Conservation (phyloP, 2,113 vertebrate species). For the Myotis davidii region DNA sequence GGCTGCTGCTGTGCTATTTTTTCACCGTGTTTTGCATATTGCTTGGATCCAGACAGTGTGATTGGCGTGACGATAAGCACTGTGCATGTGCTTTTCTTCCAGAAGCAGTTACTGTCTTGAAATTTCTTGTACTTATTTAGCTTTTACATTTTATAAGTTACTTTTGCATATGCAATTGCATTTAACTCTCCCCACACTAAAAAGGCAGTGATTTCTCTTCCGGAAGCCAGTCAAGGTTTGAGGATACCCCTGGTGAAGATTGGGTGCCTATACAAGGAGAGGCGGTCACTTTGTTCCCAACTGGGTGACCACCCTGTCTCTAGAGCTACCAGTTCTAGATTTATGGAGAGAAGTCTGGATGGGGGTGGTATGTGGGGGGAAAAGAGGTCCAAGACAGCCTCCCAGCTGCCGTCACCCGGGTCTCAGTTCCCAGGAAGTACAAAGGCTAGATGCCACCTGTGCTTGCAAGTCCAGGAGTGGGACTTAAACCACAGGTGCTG, state of each 20-base stretch:
- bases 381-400: background rate
- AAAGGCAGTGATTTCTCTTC: background rate
- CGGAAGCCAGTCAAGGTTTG: background rate
- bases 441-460: background rate
- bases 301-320: background rate
- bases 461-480: background rate
- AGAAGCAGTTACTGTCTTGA: background rate
- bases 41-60: background rate
- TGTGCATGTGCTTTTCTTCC: background rate
- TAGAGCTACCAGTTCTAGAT: background rate
- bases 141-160: constrained; percentile 26
- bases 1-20: constrained; percentile 21
- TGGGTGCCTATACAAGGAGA: background rate
- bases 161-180: background rate
- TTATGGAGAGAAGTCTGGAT: background rate
- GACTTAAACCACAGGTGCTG: background rate
- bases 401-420: background rate
- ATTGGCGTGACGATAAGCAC: constrained; percentile 22
- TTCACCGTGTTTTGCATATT: constrained; percentile 2
- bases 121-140: background rate
- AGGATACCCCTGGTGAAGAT: background rate
- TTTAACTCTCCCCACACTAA: background rate
- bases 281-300: background rate
- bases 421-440: background rate
- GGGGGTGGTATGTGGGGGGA: background rate